Evolutionary conservation across 2,888 invertebrate species (phyloP).

Genomic region (Rutpela maculata): DNA sequence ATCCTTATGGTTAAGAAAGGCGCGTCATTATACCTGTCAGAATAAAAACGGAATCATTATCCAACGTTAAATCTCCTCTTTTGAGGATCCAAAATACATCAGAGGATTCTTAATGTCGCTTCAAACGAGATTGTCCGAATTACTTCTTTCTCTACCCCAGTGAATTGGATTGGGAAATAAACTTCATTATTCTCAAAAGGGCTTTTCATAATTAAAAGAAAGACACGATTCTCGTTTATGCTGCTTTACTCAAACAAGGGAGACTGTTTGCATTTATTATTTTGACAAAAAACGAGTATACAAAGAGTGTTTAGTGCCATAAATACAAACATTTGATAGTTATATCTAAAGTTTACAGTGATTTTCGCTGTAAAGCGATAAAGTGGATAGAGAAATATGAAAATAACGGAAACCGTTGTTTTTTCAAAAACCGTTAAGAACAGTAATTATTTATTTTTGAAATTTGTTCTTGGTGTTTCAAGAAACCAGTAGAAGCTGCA

Average conservation of each 20-base stretch:
- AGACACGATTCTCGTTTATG: conserved; percentile 29
- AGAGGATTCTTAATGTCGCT: conserved; percentile 41
- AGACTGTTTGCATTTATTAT: conserved; percentile 39
- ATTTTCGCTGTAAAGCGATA: background rate
- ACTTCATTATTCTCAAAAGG: conserved; percentile 43
- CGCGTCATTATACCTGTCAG: conserved; percentile 40
- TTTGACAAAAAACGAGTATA: conserved; percentile 32
- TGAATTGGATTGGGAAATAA: conserved; percentile 46
- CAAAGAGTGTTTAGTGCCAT: conserved; percentile 28
- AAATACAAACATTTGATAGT: conserved; percentile 19
- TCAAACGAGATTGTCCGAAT: conserved; percentile 36
- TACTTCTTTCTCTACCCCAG: conserved; percentile 34
- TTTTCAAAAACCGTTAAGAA: no score
- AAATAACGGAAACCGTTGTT: background rate
- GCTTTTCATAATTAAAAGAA: conserved; percentile 44
- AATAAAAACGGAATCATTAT: conserved; percentile 48
- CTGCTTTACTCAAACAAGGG: conserved; percentile 16
- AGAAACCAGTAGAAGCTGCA: no score
- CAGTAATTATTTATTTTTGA: background rate
- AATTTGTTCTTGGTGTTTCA: no score
- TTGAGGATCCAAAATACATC: conserved; percentile 40
- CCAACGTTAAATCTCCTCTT: conserved; percentile 30
- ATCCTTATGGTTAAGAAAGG: conserved; percentile 31
- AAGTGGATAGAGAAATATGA: background rate
- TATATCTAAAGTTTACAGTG: conserved; percentile 5